These are phyloP conservation scores for Poecile montanus DNA, from an alignment of 2,797 vertebrate species.

Conservation along the genomic window DNA sequence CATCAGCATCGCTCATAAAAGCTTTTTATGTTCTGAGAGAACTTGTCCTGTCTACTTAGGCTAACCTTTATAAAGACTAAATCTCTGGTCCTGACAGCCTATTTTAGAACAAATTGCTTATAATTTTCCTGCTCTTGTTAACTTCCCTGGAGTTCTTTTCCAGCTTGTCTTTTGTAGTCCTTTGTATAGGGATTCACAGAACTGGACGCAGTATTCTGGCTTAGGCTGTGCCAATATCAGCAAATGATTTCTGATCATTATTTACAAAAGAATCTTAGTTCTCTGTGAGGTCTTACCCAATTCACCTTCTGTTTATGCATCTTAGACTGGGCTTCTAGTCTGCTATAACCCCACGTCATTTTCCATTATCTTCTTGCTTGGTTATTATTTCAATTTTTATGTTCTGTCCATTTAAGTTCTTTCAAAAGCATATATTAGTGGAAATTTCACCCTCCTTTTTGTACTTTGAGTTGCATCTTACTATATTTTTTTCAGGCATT, in stretches of 20 bases:
- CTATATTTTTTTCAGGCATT: neutral
- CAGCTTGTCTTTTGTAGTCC: neutral
- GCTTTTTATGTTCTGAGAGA: neutral
- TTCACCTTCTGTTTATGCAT: neutral
- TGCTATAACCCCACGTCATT: neutral
- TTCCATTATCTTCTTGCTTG: neutral
- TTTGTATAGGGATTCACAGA: neutral
- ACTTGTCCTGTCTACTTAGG: neutral
- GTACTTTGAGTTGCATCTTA: neutral
- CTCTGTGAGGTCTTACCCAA: neutral
- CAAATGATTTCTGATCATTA: neutral
- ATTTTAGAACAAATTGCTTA: neutral
- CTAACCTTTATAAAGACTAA: neutral
- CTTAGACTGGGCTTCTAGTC: neutral
- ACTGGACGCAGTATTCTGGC: neutral
- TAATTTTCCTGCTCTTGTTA: neutral
- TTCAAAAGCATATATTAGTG: neutral
- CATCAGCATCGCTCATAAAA: accelerated
- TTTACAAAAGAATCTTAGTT: neutral
- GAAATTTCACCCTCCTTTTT: neutral
- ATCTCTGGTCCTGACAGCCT: neutral
- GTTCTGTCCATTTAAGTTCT: neutral
- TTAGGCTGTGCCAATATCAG: neutral
- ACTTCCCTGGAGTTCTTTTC: neutral
- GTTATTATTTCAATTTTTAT: neutral